Evolutionary conservation across 2,888 invertebrate species (phyloP), one percentile per base, ranked within the genome.

Genomic region (Sabatieria punctata): DNA sequence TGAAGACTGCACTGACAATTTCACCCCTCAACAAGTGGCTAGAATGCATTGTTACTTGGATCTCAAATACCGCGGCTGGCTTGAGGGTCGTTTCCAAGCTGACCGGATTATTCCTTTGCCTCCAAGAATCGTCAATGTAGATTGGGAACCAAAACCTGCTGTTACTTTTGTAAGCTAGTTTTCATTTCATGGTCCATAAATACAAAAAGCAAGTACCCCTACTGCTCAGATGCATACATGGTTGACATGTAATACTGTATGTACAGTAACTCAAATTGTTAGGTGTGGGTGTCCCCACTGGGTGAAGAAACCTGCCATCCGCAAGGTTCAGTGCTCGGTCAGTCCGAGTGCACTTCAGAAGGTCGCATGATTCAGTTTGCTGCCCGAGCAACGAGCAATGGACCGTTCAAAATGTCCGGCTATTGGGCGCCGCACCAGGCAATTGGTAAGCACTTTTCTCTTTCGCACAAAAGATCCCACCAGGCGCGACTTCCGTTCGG

Each of bases 21-120:
- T 66, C 51, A 64, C 60, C 1, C 52, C 53, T 1, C 60, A 66
- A 45, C 66, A 66, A 51, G 57, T 52, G 41, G 65, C 65, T 24
- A 56, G 66, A 27, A 66, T 66, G 65, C 66, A 66, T 47, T 66
- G 66, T 46, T 66, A 66, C 53, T 52, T 65, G 24, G 65, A 65
- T 52, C 55, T 65, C 8, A 48, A 33, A 23, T 50, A 49, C 40
- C 13, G 19, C 2, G 19, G 21, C 25, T 13, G 45, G 39, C 24
- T 36, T 8, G 25, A 36, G 37, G 6, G 30, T 21, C 26, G 26
- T 22, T 2, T n/a, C 22, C 2, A 39, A 23, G 22, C 18, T 15
- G 45, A 4, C 15, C 30, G 22, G 11, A 38, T 38, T 8, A 38
- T 38, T 38, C 38, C 38, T 8, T 21, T 38, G 38, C 15, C 38